A percentile compares a stretch with the other conserved stretches of the same genome.
These are phyloP conservation scores for Proterorhinus semilunaris DNA, from an alignment of 2,113 vertebrate species.

Conservation along the genomic window DNA sequence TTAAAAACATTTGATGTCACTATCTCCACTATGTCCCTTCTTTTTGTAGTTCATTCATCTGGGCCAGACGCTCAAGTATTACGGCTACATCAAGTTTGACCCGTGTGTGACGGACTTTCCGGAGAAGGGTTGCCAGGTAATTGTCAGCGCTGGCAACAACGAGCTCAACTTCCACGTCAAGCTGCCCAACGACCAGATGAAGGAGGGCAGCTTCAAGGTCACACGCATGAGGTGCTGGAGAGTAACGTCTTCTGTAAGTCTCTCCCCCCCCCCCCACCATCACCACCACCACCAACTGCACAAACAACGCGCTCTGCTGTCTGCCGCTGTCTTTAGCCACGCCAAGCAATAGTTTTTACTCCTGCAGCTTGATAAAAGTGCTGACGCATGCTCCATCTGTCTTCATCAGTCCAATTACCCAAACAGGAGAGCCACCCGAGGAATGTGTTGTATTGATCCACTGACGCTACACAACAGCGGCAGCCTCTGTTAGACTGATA, in stretches of 20 bases:
- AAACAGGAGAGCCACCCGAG: conserved; percentile 19
- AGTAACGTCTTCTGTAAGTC: conserved; percentile 97
- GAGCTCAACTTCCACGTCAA: conserved; percentile 98
- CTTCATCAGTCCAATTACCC: conserved; percentile 46
- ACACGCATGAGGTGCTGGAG: conserved; percentile 98
- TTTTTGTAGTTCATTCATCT: conserved; percentile 86
- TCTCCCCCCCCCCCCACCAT: too few relatives aligned
- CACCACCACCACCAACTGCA: not conserved
- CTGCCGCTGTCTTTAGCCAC: conserved; percentile 5
- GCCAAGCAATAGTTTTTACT: conserved; percentile 29
- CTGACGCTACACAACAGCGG: conserved; percentile 9
- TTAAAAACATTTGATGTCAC: too few relatives aligned
- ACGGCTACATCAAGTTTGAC: conserved; percentile 95
- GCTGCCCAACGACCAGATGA: conserved; percentile 91
- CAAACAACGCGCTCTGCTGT: conserved; percentile 8
- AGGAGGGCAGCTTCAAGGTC: conserved; percentile 98
- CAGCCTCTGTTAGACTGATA: conserved; percentile 16
- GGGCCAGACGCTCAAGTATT: conserved; percentile 96
- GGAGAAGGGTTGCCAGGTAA: conserved; percentile 94
- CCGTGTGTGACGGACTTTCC: conserved; percentile 97
- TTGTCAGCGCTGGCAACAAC: conserved; percentile 95
- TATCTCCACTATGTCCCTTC: not conserved
- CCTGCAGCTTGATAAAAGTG: conserved; percentile 17
- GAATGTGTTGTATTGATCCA: conserved; percentile 39
- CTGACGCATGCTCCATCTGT: conserved; percentile 39